Evolutionary conservation across 1,140 invertebrate genomes (phyloP).

Genomic region (Tetragonula clypearis): DNA sequence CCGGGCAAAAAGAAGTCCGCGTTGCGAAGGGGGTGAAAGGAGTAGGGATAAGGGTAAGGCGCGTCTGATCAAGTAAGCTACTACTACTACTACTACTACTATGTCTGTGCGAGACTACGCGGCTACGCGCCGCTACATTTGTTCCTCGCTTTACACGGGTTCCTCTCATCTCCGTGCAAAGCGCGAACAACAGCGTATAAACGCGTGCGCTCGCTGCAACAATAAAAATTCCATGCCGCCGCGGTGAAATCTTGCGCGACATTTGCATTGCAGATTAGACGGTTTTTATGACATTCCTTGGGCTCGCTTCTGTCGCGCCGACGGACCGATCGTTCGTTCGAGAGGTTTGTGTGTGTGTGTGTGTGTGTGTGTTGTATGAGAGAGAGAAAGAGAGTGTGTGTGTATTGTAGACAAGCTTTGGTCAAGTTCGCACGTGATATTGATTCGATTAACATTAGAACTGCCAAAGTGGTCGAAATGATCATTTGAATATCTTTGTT

Average conservation of each 20-base stretch:
- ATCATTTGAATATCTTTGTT: no score
- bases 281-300: slow-evolving; percentile 22
- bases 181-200: slow-evolving; percentile 62
- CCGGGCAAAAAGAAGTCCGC: slow-evolving; percentile 57
- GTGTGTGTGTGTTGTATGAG: no score
- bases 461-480: no score
- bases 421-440: no score
- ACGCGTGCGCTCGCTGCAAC: slow-evolving; percentile 18
- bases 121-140: slow-evolving; percentile 60
- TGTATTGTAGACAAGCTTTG: no score
- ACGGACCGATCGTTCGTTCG: not conserved
- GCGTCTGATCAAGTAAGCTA: slow-evolving; percentile 66
- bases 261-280: slow-evolving; percentile 57
- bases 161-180: not conserved
- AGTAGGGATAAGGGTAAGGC: slow-evolving; percentile 46
- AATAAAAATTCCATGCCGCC: slow-evolving; percentile 56
- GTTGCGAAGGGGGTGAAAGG: not conserved
- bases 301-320: not conserved
- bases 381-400: no score
- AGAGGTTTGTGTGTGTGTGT: not conserved
- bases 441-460: no score
- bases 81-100: slow-evolving; percentile 45
- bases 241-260: slow-evolving; percentile 37
- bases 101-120: slow-evolving; percentile 55
- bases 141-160: slow-evolving; percentile 65